These are phyloP conservation scores for Hydrozoanthus gracilis DNA, from an alignment of 92 coral and sea anemone species.

Conservation along the genomic window DNA sequence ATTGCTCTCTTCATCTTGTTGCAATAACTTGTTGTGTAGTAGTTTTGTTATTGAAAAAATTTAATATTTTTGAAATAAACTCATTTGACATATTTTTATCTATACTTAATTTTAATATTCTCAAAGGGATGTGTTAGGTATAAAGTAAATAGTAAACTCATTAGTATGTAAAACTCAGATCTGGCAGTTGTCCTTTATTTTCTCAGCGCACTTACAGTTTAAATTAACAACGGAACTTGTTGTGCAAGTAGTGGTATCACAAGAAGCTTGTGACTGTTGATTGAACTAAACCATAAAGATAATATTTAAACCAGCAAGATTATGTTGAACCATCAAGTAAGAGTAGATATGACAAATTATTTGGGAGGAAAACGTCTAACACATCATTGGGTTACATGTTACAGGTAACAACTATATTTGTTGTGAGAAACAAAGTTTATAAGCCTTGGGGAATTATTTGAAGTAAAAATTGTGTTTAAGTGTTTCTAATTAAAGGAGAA, in stretches of 20 bases:
- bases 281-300: background rate
- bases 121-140: constrained; percentile 45
- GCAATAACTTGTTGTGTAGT: background rate
- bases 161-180: constrained; percentile 32
- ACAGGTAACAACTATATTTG: constrained; percentile 19
- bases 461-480: background rate
- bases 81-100: constrained; percentile 49
- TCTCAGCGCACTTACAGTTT: constrained; percentile 5
- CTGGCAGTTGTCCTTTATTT: constrained; percentile 33
- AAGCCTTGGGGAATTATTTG: constrained; percentile 1
- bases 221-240: constrained; percentile 10
- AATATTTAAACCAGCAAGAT: background rate
- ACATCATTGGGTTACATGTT: constrained; percentile 42
- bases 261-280: background rate
- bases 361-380: constrained; percentile 38
- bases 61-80: constrained; percentile 2
- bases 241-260: background rate
- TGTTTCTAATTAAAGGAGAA: background rate
- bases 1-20: background rate
- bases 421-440: background rate
- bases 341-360: constrained; percentile 26
- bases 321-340: background rate
- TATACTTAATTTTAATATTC: constrained; percentile 45
- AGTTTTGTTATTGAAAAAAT: background rate
- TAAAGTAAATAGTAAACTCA: constrained; percentile 44